These are phyloP conservation scores for Xylocampa areola DNA, from an alignment of 2,888 invertebrate species.

Conservation along the genomic window DNA sequence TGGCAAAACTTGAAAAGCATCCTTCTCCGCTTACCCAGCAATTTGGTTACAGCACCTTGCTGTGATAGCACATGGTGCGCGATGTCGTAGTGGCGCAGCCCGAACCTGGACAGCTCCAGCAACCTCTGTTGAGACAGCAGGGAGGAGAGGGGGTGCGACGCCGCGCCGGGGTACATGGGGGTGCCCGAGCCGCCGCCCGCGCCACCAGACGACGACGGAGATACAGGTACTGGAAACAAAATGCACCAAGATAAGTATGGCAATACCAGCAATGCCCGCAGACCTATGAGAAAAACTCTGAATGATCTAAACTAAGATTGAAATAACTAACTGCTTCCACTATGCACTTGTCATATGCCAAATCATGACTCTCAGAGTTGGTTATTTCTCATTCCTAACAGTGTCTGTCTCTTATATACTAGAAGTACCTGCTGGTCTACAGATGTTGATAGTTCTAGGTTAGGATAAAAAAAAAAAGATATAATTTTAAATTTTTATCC, in stretches of 20 bases:
- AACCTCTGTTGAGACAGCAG: slow-evolving; percentile 94
- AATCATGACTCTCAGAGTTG: too few species aligned
- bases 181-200: slow-evolving; percentile 84
- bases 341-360: too few species aligned
- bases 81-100: slow-evolving; percentile 96
- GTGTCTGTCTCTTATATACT: too few species aligned
- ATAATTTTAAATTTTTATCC: too few species aligned
- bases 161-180: slow-evolving; percentile 84
- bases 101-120: slow-evolving; percentile 94
- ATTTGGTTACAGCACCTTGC: slow-evolving; percentile 97
- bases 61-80: slow-evolving; percentile 97
- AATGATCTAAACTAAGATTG: too few species aligned
- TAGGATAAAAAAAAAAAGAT: too few species aligned
- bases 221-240: slow-evolving; percentile 87
- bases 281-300: too few species aligned
- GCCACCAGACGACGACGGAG: slow-evolving; percentile 88
- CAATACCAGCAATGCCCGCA: neutral
- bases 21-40: slow-evolving; percentile 92
- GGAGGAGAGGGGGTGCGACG: slow-evolving; percentile 91
- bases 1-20: slow-evolving; percentile 30
- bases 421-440: too few species aligned
- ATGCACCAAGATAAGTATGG: slow-evolving; percentile 19
- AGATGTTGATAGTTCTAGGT: too few species aligned
- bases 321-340: too few species aligned
- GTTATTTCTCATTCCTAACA: too few species aligned